Percentiles rank a stretch among this genome's conserved stretches.
phyloP scores from a whole-genome alignment of 2,888 invertebrate species.

The Nipponacmea schrenckii region DNA sequence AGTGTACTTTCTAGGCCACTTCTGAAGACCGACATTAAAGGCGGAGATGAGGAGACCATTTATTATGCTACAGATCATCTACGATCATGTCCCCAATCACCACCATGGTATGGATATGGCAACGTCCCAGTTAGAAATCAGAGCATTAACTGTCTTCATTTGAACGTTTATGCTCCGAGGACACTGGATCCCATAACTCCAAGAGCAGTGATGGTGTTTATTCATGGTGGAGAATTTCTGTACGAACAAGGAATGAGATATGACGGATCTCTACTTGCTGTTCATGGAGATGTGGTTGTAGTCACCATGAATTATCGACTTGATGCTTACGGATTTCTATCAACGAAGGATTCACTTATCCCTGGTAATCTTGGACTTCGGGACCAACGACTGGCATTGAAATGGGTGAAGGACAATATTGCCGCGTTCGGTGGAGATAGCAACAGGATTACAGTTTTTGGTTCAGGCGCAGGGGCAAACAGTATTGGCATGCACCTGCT shows the following conservation, averaged over 20 bases:
- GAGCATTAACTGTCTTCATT: neutral
- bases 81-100: slow-evolving; percentile 15
- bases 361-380: slow-evolving; percentile 51
- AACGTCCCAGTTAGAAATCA: neutral
- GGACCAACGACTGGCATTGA: slow-evolving; percentile 47
- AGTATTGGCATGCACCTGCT: slow-evolving; percentile 39
- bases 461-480: slow-evolving; percentile 46
- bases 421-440: slow-evolving; percentile 41
- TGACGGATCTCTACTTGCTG: slow-evolving; percentile 36
- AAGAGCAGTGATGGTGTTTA: slow-evolving; percentile 38
- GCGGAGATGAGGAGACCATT: slow-evolving; percentile 71
- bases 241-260: slow-evolving; percentile 40
- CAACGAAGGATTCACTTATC: slow-evolving; percentile 35
- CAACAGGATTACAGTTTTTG: slow-evolving; percentile 41
- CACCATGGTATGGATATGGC: neutral
- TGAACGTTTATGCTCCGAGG: neutral
- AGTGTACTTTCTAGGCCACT: slow-evolving; percentile 45
- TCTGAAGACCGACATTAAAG: slow-evolving; percentile 35
- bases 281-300: slow-evolving; percentile 36
- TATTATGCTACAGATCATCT: slow-evolving; percentile 18
- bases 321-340: slow-evolving; percentile 47
- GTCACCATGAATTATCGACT: slow-evolving; percentile 48
- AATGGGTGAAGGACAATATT: slow-evolving; percentile 49
- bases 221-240: slow-evolving; percentile 41
- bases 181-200: neutral